Evolutionary conservation across 2,797 vertebrate species (phyloP), one percentile per base, ranked within the genome.

Genomic region (Gadopsis bispinosus): DNA sequence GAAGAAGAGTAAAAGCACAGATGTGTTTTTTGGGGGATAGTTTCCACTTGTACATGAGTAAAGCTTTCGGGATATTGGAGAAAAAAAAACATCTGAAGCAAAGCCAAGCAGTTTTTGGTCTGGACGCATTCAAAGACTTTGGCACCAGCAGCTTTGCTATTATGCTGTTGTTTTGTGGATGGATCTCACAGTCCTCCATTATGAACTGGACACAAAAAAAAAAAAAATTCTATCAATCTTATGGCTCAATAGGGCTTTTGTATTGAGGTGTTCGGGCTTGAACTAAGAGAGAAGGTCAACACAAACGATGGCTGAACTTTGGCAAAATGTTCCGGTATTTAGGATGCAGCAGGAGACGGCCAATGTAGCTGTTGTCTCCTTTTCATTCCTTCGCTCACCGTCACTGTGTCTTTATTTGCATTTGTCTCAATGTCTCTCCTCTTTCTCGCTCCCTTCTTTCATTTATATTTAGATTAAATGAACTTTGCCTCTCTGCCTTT

Each of bases 281-380:
- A 45, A 19, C 39, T 16, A 19, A 76, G 59, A 20, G 69, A 75
- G 50, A 87, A 87, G 83, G 72, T 90, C 76, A 69, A 41, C 3
- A 20, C 47, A 56, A 66, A 76, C 1, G 3, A 61, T 3, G 11
- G 26, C 33, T 84, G 77, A 87, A 88, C 88, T 88, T 88, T 77
- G 37, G 13, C 9, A 12, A 78, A 69, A 73, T 81, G 79, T 29
- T 79, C 39, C 63, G 80, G 69, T 85, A 75, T 83, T 81, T 75
- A 7, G 4, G 50, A 62, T 6, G 12, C 33, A 65, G 71, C 39
- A 7, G 50, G 2, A 53, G 58, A 70, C 16, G 69, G 83, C 65
- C 70, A 77, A 70, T 76, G 56, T 26, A 22, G 35, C 8, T 62
- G 53, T 4, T 61, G 22, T 76, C 45, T 81, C 6, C 43, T 20